Conservation (phyloP, 2,888 invertebrate species). For the Cheilosia scutellata region DNA sequence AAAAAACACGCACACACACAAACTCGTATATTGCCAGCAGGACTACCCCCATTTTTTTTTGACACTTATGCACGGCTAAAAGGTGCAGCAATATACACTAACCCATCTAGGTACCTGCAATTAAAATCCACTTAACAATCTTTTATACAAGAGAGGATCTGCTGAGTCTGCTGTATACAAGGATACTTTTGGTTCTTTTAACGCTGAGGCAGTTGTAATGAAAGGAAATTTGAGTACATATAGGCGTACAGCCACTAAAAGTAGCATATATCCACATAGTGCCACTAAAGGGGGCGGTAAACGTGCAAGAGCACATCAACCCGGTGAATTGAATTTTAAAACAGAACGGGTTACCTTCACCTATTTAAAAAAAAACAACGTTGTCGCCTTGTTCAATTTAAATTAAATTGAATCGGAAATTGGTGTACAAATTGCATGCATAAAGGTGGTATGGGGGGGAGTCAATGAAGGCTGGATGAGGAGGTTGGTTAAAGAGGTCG, state of each 20-base stretch:
- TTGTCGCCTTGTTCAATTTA: constrained; percentile 55
- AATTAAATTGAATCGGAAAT: constrained; percentile 63
- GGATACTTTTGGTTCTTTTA: constrained; percentile 29
- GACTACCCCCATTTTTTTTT: neutral
- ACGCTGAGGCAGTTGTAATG: constrained; percentile 33
- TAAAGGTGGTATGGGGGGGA: constrained; percentile 27
- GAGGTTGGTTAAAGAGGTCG: constrained; percentile 61
- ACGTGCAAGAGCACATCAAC: neutral
- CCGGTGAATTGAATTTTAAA: constrained; percentile 54
- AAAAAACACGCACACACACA: constrained; percentile 23
- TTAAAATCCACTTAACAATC: constrained; percentile 68
- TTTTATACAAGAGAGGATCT: constrained; percentile 34
- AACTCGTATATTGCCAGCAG: neutral
- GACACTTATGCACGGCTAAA: constrained; percentile 63
- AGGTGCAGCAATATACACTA: constrained; percentile 16
- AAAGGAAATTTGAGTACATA: constrained; percentile 11
- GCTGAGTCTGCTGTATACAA: constrained; percentile 57
- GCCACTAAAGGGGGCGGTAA: neutral
- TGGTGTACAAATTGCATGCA: constrained; percentile 47
- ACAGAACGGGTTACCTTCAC: constrained; percentile 9
- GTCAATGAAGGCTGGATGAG: constrained; percentile 19
- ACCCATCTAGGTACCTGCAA: constrained; percentile 54
- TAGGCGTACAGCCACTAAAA: constrained; percentile 2
- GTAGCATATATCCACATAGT: constrained; percentile 6
- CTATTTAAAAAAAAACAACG: neutral